A percentile compares a stretch with the other conserved stretches of the same genome.
phyloP scores from a whole-genome alignment of 2,797 vertebrate genomes.

The Clamator glandarius region DNA sequence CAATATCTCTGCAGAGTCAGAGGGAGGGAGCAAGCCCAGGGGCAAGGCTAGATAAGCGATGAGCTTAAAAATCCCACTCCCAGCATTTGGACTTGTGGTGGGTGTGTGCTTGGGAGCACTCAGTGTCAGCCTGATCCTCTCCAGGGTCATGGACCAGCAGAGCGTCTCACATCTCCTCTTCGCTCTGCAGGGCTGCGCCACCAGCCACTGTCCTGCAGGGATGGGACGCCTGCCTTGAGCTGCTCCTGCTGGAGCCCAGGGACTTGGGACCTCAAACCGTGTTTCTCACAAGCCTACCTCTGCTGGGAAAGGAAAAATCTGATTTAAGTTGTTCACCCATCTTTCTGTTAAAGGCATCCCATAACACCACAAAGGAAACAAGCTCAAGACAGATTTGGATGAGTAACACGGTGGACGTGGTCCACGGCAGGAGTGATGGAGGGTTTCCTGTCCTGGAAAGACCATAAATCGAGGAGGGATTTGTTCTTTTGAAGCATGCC shows the following conservation, averaged over 20 bases:
- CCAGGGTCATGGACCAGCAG: fast-evolving
- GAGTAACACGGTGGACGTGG: neutral
- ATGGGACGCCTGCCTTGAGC: neutral
- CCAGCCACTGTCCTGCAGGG: neutral
- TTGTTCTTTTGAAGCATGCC: neutral
- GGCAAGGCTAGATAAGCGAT: neutral
- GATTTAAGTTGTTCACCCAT: neutral
- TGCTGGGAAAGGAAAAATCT: neutral
- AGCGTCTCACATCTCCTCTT: neutral
- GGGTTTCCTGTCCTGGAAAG: neutral
- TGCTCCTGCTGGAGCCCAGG: fast-evolving
- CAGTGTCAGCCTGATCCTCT: neutral
- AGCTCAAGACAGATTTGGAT: neutral
- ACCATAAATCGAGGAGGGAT: neutral
- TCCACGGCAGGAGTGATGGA: neutral
- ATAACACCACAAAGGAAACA: fast-evolving
- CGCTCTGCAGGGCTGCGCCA: fast-evolving
- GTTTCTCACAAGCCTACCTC: neutral
- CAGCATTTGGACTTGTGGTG: neutral
- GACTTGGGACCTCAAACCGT: fast-evolving
- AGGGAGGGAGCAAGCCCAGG: too few species aligned
- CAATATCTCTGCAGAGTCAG: neutral
- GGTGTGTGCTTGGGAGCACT: neutral
- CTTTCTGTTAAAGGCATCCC: neutral
- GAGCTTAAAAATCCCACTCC: neutral